These are phyloP conservation scores for Protobothrops mucrosquamatus DNA, from an alignment of 2,113 vertebrate genomes.

Conservation along the genomic window DNA sequence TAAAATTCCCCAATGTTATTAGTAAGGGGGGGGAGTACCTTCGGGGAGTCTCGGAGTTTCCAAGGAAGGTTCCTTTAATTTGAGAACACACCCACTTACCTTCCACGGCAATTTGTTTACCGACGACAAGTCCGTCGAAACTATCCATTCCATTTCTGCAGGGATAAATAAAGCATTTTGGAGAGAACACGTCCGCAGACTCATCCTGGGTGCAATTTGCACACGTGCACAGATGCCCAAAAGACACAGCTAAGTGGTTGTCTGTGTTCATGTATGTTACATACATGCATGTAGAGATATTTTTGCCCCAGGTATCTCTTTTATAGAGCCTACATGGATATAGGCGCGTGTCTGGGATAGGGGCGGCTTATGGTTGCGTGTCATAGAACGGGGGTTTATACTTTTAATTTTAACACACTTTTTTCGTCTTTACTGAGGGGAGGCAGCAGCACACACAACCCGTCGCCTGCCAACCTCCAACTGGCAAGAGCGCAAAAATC, in stretches of 20 bases:
- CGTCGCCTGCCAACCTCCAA: neutral
- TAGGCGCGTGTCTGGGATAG: neutral
- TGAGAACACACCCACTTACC: too few species aligned
- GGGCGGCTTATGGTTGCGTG: neutral
- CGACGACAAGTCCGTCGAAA: too few species aligned
- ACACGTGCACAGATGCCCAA: neutral
- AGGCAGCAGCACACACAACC: accelerated
- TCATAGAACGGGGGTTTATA: neutral
- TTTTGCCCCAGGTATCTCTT: neutral
- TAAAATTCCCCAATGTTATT: too few species aligned
- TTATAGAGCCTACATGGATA: neutral
- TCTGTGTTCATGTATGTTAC: neutral
- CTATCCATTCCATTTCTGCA: neutral
- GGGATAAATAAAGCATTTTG: neutral
- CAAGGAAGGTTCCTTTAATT: too few species aligned
- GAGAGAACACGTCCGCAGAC: neutral
- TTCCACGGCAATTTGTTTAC: too few species aligned
- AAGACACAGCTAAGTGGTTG: neutral
- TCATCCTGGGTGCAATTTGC: neutral
- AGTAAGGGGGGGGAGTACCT: too few species aligned
- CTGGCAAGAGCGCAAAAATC: neutral
- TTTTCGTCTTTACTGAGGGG: neutral
- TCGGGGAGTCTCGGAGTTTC: too few species aligned
- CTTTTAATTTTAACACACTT: neutral
- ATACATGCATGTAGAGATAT: neutral